phyloP scores from a whole-genome alignment of 2,797 vertebrate genomes.

The Mus minutoides region DNA sequence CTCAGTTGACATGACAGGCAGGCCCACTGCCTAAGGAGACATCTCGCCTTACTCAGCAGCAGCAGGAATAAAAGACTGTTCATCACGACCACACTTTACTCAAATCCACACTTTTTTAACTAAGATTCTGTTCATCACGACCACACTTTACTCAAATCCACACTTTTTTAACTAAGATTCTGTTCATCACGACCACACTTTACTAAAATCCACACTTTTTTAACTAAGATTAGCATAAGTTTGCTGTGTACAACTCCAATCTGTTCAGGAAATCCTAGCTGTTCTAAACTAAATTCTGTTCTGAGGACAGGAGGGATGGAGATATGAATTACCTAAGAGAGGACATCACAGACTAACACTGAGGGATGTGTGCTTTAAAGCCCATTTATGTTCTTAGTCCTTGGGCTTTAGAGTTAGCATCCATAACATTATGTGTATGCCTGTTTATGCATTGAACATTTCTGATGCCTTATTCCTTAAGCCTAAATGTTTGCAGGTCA shows the following conservation, averaged over 20 bases:
- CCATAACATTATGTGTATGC: background rate
- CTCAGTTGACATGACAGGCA: background rate
- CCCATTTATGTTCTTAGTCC: no score
- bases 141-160: background rate
- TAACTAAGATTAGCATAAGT: background rate
- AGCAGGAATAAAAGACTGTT: background rate
- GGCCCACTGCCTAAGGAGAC: background rate
- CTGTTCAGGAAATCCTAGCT: background rate
- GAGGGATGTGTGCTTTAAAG: rapidly evolving
- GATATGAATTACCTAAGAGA: background rate
- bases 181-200: background rate
- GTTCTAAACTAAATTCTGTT: background rate
- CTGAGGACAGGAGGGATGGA: background rate
- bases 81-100: background rate
- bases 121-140: background rate
- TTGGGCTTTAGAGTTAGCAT: background rate
- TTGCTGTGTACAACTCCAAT: background rate
- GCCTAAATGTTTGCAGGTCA: background rate
- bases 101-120: background rate
- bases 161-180: background rate
- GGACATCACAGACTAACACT: background rate
- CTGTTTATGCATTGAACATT: background rate
- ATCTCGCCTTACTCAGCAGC: background rate
- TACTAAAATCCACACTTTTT: background rate
- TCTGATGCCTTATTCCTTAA: background rate